phyloP scores from a whole-genome alignment of 2,113 vertebrate species.

The Brachirus orientalis region DNA sequence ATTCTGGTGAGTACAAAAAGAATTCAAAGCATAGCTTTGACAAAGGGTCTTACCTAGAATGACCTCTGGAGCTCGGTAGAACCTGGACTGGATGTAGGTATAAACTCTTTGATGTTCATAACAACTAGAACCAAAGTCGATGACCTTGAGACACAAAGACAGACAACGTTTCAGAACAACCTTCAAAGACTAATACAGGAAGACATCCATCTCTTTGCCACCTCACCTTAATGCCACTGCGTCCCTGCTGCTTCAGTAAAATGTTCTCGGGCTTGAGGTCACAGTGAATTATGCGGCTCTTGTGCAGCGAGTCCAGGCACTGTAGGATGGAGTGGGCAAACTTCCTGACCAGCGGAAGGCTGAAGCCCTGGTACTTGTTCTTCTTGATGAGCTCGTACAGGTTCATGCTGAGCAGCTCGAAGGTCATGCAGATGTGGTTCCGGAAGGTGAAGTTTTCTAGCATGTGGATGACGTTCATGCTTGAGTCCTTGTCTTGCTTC shows the following conservation, averaged over 20 bases:
- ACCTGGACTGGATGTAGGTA: constrained; percentile 98
- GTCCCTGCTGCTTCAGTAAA: constrained; percentile 96
- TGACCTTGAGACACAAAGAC: constrained; percentile 78
- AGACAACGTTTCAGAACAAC: neutral
- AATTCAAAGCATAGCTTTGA: neutral
- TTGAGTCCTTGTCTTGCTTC: constrained; percentile 96
- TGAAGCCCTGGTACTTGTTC: constrained; percentile 99
- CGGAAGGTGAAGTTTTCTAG: constrained; percentile 99
- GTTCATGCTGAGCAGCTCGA: constrained; percentile 99
- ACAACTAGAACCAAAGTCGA: constrained; percentile 98
- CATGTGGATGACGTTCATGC: constrained; percentile 99
- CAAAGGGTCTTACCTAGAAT: constrained; percentile 84
- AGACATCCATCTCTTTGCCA: fast-evolving
- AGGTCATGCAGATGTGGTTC: constrained; percentile 99
- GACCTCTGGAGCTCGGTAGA: constrained; percentile 97
- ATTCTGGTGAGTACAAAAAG: too few relatives aligned
- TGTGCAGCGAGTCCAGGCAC: constrained; percentile 97
- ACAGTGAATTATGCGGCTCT: constrained; percentile 99
- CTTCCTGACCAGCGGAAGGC: constrained; percentile 96
- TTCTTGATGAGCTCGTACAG: constrained; percentile 99
- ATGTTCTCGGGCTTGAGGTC: constrained; percentile 99
- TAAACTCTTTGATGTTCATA: constrained; percentile 98
- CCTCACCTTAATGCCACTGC: constrained; percentile 93
- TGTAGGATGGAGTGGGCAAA: constrained; percentile 98
- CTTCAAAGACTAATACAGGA: neutral